Evolutionary conservation across 2,888 invertebrate genomes (phyloP), one percentile per base, ranked within the genome.

Genomic region (Byasa hedistus): DNA sequence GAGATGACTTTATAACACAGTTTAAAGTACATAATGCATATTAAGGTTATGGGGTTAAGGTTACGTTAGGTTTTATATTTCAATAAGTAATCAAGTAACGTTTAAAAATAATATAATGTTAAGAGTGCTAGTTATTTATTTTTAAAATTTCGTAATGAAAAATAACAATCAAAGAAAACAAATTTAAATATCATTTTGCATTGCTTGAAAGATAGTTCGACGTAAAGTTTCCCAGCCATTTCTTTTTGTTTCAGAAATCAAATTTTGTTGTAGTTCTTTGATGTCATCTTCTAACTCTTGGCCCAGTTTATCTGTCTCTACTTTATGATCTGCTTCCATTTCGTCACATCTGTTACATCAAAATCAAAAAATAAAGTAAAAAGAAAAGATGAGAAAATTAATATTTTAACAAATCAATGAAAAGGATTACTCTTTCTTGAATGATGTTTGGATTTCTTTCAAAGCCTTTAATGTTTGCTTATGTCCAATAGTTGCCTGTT

Each of bases 281-380:
- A 89, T 86, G 61, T 88, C 84, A 63, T 85, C 80, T 69, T 86
- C 85, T 36, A 91, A 72, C 62, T 88, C 86, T 66, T 81, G 78
- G 21, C 82, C 84, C n/a, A 90, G 71, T 71, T 83, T 82, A 21
- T 82, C 79, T 36, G 80, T 80, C 74, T 87, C 83, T 24, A 73
- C 69, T 75, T 75, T 83, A 57, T 89, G 85, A 44, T 79, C 76
- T 17, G 74, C 69, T 62, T 88, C 86, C 76, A 86, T 78, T 68
- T 84, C 84, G 66, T 85, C 84, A 77, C 79, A 88, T 68, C 90
- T 91, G 62, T 48, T 63, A n/a, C 10, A 58, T 61, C 24, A 61
- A n/a, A 17, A 62, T 44, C 44, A 12, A 19, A 44, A 58, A 27
- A 27, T 51, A 58, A 36, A 8, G 19, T 57, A 56, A 57, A n/a